Percentiles rank a stretch among this genome's conserved stretches.
Evolutionary conservation across 2,888 invertebrate genomes (phyloP).

Genomic region (Tenthredo notha): DNA sequence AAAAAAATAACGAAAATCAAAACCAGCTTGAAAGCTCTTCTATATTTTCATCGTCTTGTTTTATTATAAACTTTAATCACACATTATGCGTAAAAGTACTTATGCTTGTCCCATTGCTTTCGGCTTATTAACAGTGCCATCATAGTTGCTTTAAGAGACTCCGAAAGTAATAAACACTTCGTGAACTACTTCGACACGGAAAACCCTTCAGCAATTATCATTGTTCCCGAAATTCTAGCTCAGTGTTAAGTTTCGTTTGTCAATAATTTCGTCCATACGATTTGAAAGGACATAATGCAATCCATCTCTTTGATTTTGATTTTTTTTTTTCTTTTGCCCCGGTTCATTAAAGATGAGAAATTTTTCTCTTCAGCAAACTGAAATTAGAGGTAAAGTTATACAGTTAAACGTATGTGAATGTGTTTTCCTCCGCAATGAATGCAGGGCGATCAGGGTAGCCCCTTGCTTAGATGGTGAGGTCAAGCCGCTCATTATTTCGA

Average conservation of each 20-base stretch:
- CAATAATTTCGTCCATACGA: too few relatives aligned
- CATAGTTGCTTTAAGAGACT: neutral
- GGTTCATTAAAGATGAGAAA: neutral
- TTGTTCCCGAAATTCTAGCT: neutral
- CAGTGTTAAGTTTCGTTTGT: neutral
- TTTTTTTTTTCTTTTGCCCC: neutral
- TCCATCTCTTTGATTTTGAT: too few relatives aligned
- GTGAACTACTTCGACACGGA: neutral
- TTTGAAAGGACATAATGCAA: too few relatives aligned
- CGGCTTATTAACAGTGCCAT: neutral
- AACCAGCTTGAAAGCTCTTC: neutral
- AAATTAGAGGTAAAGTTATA: neutral
- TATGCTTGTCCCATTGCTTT: neutral
- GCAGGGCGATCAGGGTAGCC: constrained; percentile 58
- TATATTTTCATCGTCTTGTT: neutral
- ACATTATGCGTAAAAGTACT: neutral
- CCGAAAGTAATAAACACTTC: neutral
- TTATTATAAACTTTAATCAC: neutral
- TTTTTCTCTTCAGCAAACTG: neutral
- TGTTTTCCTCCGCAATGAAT: neutral
- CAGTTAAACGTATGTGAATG: neutral
- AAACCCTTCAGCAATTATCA: neutral
- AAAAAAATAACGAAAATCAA: neutral
- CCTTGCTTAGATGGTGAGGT: constrained; percentile 75
- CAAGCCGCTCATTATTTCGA: constrained; percentile 72